phyloP scores from a whole-genome alignment of 2,797 vertebrate genomes.

The Psittacula derbiana region DNA sequence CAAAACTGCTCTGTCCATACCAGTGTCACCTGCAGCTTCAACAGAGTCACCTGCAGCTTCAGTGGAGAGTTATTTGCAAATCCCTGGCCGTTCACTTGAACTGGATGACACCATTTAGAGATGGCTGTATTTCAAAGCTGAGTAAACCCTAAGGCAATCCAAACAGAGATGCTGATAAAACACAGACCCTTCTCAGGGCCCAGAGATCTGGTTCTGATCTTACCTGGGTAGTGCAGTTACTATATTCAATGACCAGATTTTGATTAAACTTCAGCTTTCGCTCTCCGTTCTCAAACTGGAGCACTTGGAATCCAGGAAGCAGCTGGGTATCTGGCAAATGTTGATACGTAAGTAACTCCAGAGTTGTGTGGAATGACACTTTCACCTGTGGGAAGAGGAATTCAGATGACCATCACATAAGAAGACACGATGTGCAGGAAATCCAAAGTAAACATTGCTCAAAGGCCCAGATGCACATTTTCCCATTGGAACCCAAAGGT shows the following conservation, averaged over 20 bases:
- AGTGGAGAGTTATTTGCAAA: background rate
- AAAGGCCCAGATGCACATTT: background rate
- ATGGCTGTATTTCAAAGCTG: background rate
- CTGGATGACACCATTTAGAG: background rate
- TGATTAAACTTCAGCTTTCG: constrained; percentile 81
- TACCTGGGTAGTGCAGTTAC: constrained; percentile 85
- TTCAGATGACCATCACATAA: background rate
- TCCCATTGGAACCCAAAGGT: constrained; percentile 6
- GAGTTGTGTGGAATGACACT: constrained; percentile 85
- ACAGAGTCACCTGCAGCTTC: background rate
- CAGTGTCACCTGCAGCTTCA: background rate
- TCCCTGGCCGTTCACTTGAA: accelerated
- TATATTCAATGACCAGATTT: constrained; percentile 82
- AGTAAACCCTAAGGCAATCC: background rate
- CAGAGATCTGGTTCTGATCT: background rate
- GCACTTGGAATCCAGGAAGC: constrained; percentile 71
- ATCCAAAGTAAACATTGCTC: constrained; percentile 42
- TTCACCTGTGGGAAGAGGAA: constrained; percentile 79
- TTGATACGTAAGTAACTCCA: constrained; percentile 80
- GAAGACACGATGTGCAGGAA: background rate
- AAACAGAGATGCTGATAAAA: background rate
- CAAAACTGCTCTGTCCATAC: background rate
- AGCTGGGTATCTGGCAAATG: constrained; percentile 73
- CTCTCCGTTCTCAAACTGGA: constrained; percentile 65
- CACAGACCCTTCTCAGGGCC: background rate